Base-by-base conservation (phyloP, 2,888 invertebrate species). In the Petrolisthes cinctipes region DNA sequence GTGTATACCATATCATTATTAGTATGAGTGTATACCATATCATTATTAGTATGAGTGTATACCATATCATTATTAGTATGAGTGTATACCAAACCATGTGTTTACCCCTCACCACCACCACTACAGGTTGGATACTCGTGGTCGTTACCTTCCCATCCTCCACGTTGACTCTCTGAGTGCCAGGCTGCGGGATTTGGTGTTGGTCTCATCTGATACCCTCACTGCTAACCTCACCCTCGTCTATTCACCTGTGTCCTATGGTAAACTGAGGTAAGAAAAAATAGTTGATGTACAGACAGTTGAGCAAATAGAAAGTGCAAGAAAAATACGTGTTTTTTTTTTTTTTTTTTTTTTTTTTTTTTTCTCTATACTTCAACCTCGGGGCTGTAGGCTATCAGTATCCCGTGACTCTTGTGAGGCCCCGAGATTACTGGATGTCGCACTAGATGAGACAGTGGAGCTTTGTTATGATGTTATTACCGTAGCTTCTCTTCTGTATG, bases 101-200 rank as follows among this genome's bases (percentile, higher is more conserved):
- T 37, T 0, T 23, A 9, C 37, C 14, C 11, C 1, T 3, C 14
- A 2, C 3, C 20, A 14, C 20, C 37, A 1, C 37, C 37, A 5
- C 79, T 5, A 91, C 92, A 95, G 95, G 91, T 92, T 96, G 56
- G 68, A 83, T 57, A 53, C 80, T 17, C 94, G 94, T 80, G 93
- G 93, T 17, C 95, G 95, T 92, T 97, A 97, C 92, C 93, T 97
- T 89, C 98, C 98, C 51, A 95, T 98, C 90, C 93, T 98, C 7
- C 95, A 95, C 91, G 95, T 96, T 91, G 97, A 98, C 93, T 95
- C 96, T 91, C 94, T 98, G 81, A 96, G 96, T 92, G 96, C 96
- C 85, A 94, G 98, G 80, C 93, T 96, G 57, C 95, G 95, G 91
- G 96, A 98, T 93, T 94, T 97, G 56, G 94, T 95, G 84, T 94